Conservation (phyloP, 2,113 vertebrate genomes). For the Polypterus bichir region DNA sequence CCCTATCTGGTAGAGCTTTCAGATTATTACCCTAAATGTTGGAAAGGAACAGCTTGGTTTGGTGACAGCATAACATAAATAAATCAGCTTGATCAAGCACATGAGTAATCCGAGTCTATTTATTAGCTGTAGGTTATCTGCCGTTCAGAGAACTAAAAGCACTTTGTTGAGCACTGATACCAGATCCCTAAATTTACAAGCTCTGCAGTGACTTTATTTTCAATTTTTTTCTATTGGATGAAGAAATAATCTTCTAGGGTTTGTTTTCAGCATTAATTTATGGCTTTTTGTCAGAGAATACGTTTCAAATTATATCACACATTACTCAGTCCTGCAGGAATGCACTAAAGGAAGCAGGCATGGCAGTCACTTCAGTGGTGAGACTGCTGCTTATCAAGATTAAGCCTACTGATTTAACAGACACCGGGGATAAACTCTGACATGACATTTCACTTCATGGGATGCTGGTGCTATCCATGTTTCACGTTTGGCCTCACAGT, state of each 20-base stretch:
- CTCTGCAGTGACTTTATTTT: no score
- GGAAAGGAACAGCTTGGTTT: no score
- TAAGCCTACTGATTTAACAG: not conserved
- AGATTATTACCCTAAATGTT: no score
- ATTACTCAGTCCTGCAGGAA: conserved; percentile 23
- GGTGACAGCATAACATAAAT: not conserved
- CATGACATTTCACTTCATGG: not conserved
- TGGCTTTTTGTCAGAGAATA: conserved; percentile 34
- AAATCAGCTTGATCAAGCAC: not conserved
- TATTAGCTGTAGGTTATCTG: not conserved
- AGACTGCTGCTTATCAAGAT: not conserved
- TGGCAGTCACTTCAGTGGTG: conserved; percentile 1
- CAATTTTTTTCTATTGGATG: not conserved
- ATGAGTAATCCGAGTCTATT: not conserved
- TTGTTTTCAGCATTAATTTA: conserved; percentile 26
- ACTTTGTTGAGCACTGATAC: not conserved
- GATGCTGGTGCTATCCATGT: conserved; percentile 15
- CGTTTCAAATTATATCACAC: conserved; percentile 29
- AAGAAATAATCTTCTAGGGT: not conserved
- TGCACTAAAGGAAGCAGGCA: conserved; percentile 9
- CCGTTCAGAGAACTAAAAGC: not conserved
- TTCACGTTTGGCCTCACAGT: conserved; percentile 22
- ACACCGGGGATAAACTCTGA: conserved; percentile 9
- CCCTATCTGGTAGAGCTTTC: no score
- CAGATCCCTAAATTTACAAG: not conserved